phyloP scores from a whole-genome alignment of 2,888 invertebrate species.

The Amphipoea lucens region DNA sequence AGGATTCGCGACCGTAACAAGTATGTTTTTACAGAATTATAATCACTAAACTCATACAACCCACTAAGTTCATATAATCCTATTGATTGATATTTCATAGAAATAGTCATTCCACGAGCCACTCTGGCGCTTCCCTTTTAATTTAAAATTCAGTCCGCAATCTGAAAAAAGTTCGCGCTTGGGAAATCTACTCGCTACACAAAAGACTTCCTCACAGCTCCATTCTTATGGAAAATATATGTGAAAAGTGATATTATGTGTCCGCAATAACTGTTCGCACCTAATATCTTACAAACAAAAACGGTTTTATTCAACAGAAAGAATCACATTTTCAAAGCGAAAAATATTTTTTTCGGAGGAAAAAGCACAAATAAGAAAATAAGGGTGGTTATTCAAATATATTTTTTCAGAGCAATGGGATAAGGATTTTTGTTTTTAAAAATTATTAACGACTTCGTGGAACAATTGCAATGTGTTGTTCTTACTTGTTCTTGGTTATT shows the following conservation, averaged over 20 bases:
- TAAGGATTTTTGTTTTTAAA: neutral
- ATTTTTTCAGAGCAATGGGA: neutral
- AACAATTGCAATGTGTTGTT: constrained; percentile 1
- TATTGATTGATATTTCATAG: neutral
- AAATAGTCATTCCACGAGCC: neutral
- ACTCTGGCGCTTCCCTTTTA: constrained; percentile 1
- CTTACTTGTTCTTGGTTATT: neutral
- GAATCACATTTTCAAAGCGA: neutral
- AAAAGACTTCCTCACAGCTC: constrained; percentile 54
- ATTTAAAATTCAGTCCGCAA: constrained; percentile 53
- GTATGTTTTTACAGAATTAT: too few relatives aligned
- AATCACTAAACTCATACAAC: too few relatives aligned
- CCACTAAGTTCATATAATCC: neutral
- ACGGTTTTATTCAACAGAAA: neutral
- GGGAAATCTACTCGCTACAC: constrained; percentile 43
- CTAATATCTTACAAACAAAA: constrained; percentile 24
- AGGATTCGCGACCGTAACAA: too few relatives aligned
- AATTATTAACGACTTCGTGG: neutral
- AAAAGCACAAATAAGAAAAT: neutral
- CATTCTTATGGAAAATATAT: constrained; percentile 56
- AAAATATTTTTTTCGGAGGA: neutral
- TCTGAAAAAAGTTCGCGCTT: constrained; percentile 56
- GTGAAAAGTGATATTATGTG: constrained; percentile 43
- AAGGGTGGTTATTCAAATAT: neutral
- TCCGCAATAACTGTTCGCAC: constrained; percentile 21